These are phyloP conservation scores for Momotus momota DNA, from an alignment of 2,797 vertebrate species.

Conservation along the genomic window DNA sequence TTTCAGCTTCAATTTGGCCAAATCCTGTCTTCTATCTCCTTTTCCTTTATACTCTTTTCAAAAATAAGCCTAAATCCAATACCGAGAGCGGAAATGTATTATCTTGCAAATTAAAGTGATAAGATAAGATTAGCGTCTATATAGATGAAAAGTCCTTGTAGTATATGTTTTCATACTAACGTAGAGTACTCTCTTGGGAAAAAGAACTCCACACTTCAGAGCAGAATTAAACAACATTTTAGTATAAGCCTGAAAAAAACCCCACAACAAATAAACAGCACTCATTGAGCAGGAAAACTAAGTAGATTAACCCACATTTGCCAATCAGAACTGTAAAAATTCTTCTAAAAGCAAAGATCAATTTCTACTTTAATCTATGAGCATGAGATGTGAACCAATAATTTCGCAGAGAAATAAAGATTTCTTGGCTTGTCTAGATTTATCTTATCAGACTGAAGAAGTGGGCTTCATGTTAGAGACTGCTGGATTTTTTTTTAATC, in stretches of 20 bases:
- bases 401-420: slow-evolving; percentile 70
- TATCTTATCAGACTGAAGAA: slow-evolving; percentile 63
- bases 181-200: background rate
- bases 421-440: slow-evolving; percentile 67
- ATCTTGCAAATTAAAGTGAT: background rate
- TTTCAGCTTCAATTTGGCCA: background rate
- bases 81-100: background rate
- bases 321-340: slow-evolving; percentile 19
- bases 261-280: background rate
- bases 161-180: background rate
- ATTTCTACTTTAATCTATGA: slow-evolving; percentile 67
- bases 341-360: slow-evolving; percentile 57
- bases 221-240: background rate
- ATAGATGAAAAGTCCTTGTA: background rate
- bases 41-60: background rate
- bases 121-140: background rate
- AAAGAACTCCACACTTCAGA: background rate
- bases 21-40: background rate
- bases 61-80: background rate
- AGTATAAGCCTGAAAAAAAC: background rate
- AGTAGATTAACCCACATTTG: background rate
- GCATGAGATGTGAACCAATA: slow-evolving; percentile 50
- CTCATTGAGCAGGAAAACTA: background rate
- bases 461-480: slow-evolving; percentile 43
- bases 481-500: background rate